phyloP scores from a whole-genome alignment of 2,888 invertebrate species.

The Rugalucina vietnamica region DNA sequence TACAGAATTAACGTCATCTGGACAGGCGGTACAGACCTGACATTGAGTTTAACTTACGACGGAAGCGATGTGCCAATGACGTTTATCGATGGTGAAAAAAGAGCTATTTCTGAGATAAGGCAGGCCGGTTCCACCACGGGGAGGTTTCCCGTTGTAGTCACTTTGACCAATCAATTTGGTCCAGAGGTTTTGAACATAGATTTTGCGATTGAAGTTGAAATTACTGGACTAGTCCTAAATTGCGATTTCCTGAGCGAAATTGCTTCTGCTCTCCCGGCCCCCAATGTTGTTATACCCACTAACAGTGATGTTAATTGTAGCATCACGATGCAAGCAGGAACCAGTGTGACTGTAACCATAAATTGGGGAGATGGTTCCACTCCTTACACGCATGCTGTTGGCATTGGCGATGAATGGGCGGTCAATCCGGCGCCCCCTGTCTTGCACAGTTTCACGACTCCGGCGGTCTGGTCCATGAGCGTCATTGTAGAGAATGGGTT shows the following conservation, averaged over 20 bases:
- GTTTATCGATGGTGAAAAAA: neutral
- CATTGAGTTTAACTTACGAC: slow-evolving; percentile 61
- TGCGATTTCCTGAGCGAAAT: slow-evolving; percentile 30
- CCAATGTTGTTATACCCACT: slow-evolving; percentile 57
- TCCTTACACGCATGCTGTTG: slow-evolving; percentile 3
- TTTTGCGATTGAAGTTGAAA: slow-evolving; percentile 63
- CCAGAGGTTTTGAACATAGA: neutral
- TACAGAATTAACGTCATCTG: slow-evolving; percentile 64
- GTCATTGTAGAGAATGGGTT: slow-evolving; percentile 65
- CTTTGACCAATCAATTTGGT: slow-evolving; percentile 32
- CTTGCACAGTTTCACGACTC: slow-evolving; percentile 60
- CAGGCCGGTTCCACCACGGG: slow-evolving; percentile 18
- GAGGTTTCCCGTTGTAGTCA: slow-evolving; percentile 24
- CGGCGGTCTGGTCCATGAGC: slow-evolving; percentile 58
- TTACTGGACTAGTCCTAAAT: slow-evolving; percentile 36
- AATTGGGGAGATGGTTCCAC: slow-evolving; percentile 46
- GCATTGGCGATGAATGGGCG: slow-evolving; percentile 41
- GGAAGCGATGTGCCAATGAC: slow-evolving; percentile 22
- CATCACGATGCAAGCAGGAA: slow-evolving; percentile 28
- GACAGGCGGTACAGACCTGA: slow-evolving; percentile 63
- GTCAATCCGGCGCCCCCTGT: slow-evolving; percentile 12
- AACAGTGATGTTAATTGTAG: slow-evolving; percentile 49
- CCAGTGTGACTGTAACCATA: slow-evolving; percentile 25
- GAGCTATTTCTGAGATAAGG: slow-evolving; percentile 16
- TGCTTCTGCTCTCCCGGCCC: slow-evolving; percentile 3